Percentiles rank a stretch among this genome's conserved stretches.
Evolutionary conservation across 1,140 invertebrate species (phyloP).

Genomic region (Sinonovacula constricta): DNA sequence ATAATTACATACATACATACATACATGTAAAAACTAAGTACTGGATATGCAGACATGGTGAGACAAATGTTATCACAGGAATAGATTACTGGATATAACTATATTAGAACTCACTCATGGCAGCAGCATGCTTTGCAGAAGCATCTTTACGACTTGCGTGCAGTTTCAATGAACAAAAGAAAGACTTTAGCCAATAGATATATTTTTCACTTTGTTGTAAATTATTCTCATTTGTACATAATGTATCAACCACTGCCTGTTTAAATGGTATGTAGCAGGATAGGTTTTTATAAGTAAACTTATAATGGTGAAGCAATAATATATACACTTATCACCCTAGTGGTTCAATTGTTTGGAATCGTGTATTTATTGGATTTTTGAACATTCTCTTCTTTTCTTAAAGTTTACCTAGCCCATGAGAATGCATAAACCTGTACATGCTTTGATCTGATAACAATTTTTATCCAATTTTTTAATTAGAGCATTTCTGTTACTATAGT

Average conservation of each 20-base stretch:
- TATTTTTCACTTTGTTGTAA: conserved; percentile 41
- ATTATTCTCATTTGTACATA: conserved; percentile 44
- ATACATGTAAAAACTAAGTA: conserved; percentile 41
- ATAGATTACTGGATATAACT: too few relatives aligned
- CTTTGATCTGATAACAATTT: too few relatives aligned
- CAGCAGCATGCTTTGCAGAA: neutral
- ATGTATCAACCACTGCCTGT: conserved; percentile 41
- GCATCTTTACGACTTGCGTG: neutral
- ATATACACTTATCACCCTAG: neutral
- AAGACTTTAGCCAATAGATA: neutral
- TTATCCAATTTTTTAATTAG: too few relatives aligned
- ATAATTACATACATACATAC: conserved; percentile 51
- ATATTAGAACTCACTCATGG: too few relatives aligned
- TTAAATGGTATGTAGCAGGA: neutral
- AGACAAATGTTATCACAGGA: too few relatives aligned
- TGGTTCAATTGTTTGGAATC: neutral
- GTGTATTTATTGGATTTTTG: neutral
- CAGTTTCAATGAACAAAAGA: neutral
- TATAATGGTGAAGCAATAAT: too few relatives aligned
- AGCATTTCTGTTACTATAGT: too few relatives aligned
- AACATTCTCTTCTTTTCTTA: neutral
- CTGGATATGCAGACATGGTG: neutral
- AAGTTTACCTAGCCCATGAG: too few relatives aligned
- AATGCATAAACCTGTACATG: too few relatives aligned
- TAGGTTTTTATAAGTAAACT: neutral